A percentile compares a stretch with the other conserved stretches of the same genome.
Evolutionary conservation across 1,140 invertebrate species (phyloP).

Genomic region (Orchesella cincta): DNA sequence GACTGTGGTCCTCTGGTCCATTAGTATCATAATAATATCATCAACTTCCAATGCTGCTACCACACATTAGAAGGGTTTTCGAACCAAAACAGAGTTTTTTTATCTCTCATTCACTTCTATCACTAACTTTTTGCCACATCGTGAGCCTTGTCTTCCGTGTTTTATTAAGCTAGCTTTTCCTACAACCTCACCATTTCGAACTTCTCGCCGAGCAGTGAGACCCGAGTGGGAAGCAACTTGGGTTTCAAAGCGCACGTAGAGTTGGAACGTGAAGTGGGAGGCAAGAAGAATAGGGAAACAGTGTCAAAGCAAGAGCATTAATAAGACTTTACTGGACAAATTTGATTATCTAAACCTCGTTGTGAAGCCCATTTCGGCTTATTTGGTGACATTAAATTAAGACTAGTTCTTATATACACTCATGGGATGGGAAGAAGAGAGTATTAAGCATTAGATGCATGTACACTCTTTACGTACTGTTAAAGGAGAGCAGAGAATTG

Average conservation of each 20-base stretch:
- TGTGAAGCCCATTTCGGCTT: slow-evolving; percentile 1
- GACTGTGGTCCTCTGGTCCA: slow-evolving; percentile 1
- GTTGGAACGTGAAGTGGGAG: neutral
- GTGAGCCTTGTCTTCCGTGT: neutral
- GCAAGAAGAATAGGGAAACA: neutral
- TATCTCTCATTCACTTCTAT: neutral
- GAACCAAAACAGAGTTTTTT: slow-evolving; percentile 2
- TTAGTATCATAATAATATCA: slow-evolving; percentile 10
- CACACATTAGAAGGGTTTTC: neutral
- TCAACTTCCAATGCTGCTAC: slow-evolving; percentile 21
- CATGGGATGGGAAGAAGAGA: too few species aligned
- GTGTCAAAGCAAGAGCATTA: slow-evolving; percentile 11
- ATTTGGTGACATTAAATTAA: slow-evolving; percentile 28
- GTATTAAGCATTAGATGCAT: too few species aligned
- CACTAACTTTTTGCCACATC: slow-evolving; percentile 9
- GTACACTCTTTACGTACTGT: too few species aligned
- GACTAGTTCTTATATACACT: neutral
- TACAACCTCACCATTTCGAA: slow-evolving; percentile 1
- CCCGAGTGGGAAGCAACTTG: too few species aligned
- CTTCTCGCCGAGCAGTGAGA: too few species aligned
- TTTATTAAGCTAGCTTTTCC: neutral
- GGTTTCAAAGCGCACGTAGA: neutral
- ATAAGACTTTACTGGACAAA: slow-evolving; percentile 26
- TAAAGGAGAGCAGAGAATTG: too few species aligned
- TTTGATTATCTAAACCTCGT: slow-evolving; percentile 28